Evolutionary conservation across 2,797 vertebrate genomes (phyloP).

Genomic region (Liparis tanakae): DNA sequence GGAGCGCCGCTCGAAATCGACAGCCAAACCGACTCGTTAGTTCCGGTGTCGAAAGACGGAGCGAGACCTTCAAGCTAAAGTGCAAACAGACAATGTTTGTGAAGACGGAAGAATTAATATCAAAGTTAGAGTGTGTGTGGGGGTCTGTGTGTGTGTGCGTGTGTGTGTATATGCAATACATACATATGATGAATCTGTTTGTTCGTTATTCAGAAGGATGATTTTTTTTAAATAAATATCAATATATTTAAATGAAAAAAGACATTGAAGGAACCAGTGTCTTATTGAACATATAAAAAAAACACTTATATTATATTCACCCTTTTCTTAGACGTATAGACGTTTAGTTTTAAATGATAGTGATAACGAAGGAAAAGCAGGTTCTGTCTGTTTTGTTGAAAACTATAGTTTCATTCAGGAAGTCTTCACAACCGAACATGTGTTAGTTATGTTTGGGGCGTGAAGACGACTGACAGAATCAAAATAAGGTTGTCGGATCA

Average conservation of each 20-base stretch:
- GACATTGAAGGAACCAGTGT: background rate
- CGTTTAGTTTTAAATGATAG: background rate
- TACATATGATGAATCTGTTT: background rate
- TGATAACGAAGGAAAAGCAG: no score
- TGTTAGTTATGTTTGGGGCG: no score
- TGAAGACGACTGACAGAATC: no score
- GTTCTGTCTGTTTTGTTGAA: background rate
- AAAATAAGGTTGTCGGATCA: background rate
- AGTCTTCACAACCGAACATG: no score
- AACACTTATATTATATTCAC: background rate
- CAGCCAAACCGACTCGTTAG: background rate
- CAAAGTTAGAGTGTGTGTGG: background rate
- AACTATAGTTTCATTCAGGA: background rate
- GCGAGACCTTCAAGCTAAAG: constrained; percentile 3
- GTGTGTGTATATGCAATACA: background rate
- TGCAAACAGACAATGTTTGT: background rate
- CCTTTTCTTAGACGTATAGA: background rate
- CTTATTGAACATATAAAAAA: background rate
- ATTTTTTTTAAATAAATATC: no score
- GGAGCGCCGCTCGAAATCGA: background rate
- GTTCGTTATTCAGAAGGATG: background rate
- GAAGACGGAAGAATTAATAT: background rate
- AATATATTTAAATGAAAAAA: background rate
- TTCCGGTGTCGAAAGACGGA: background rate
- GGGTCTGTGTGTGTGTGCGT: background rate